A percentile compares a stretch with the other conserved stretches of the same genome.
These are phyloP conservation scores for Pseudomyrmex pallidus DNA, from an alignment of 1,140 invertebrate genomes.

Conservation along the genomic window DNA sequence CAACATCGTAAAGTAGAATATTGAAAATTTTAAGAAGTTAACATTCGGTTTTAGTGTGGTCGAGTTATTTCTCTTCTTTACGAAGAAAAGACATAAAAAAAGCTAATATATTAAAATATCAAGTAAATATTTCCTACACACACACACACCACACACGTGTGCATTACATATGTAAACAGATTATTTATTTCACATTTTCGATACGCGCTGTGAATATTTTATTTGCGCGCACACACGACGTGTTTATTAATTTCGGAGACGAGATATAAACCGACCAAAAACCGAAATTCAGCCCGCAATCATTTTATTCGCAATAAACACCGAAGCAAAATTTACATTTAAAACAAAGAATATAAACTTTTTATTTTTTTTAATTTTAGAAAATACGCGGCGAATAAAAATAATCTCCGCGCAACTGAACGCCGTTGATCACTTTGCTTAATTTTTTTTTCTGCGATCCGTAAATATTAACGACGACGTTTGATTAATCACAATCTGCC, in stretches of 20 bases:
- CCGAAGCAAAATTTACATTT: neutral
- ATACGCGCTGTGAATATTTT: conserved; percentile 12
- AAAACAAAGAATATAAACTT: too few species aligned
- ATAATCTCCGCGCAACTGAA: too few species aligned
- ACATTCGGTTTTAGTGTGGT: neutral
- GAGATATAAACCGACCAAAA: neutral
- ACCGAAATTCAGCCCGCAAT: neutral
- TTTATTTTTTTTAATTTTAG: too few species aligned
- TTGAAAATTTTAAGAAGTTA: conserved; percentile 27
- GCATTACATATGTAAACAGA: neutral
- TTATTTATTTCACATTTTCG: neutral
- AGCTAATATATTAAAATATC: too few species aligned
- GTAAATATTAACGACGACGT: conserved; percentile 13
- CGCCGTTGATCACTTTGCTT: too few species aligned
- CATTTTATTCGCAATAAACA: neutral
- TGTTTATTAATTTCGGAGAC: neutral
- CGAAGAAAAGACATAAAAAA: conserved; percentile 14
- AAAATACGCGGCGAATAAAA: too few species aligned
- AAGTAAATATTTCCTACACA: neutral
- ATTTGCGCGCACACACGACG: neutral
- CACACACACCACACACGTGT: neutral
- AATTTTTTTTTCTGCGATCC: neutral
- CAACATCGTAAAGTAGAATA: conserved; percentile 15
- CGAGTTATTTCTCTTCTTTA: neutral
- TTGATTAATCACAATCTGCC: neutral